phyloP scores from a whole-genome alignment of 2,797 vertebrate species.

The Poeciliopsis turneri region DNA sequence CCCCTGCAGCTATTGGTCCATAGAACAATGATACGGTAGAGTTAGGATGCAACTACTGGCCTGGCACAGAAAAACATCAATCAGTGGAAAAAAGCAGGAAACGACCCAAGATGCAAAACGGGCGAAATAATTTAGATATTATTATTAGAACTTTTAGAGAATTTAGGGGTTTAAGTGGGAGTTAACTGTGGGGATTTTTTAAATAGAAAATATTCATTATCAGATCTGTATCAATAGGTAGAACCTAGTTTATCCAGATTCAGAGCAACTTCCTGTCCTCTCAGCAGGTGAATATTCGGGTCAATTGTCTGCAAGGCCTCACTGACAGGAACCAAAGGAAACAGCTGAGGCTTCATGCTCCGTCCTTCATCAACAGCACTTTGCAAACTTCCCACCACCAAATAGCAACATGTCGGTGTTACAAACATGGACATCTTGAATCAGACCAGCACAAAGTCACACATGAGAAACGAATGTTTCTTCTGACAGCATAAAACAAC shows the following conservation, averaged over 20 bases:
- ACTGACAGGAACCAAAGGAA: background rate
- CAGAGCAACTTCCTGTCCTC: background rate
- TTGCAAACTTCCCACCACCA: background rate
- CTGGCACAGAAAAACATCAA: too few relatives aligned
- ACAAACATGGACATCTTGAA: background rate
- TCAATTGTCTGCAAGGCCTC: background rate
- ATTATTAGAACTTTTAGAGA: too few relatives aligned
- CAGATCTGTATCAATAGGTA: background rate
- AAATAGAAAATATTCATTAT: background rate
- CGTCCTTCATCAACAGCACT: background rate
- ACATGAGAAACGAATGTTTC: background rate
- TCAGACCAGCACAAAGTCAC: background rate
- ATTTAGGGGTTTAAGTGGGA: too few relatives aligned
- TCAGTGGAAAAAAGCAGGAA: too few relatives aligned
- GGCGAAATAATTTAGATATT: too few relatives aligned
- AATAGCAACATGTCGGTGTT: background rate
- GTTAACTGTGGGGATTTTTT: background rate
- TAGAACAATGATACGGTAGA: background rate
- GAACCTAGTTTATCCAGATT: background rate
- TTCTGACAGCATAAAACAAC: background rate
- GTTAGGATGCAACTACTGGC: background rate
- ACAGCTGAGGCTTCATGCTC: background rate
- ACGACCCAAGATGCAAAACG: too few relatives aligned
- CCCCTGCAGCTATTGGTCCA: background rate
- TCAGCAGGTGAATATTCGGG: background rate